A percentile compares a stretch with the other conserved stretches of the same genome.
These are phyloP conservation scores for Plagodis dolabraria DNA, from an alignment of 2,888 invertebrate species.

Conservation along the genomic window DNA sequence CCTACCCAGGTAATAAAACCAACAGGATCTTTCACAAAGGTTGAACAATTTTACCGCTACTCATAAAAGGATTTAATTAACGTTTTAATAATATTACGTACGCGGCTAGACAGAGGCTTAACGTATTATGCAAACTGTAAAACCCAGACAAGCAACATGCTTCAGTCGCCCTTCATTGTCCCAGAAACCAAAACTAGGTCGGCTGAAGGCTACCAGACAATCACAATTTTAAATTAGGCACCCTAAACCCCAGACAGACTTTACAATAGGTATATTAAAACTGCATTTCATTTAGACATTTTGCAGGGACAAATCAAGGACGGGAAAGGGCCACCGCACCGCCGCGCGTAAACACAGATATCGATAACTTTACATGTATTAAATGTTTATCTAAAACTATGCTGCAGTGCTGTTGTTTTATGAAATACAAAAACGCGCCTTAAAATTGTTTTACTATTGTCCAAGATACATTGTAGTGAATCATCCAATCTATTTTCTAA, in stretches of 20 bases:
- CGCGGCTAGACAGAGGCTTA: slow-evolving; percentile 69
- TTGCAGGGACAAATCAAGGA: slow-evolving; percentile 6
- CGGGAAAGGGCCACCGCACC: not conserved
- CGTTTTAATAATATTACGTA: slow-evolving; percentile 17
- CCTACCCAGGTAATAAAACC: too few relatives aligned
- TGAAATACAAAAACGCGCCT: too few relatives aligned
- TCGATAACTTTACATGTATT: too few relatives aligned
- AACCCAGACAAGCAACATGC: slow-evolving; percentile 66
- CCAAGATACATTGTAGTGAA: too few relatives aligned
- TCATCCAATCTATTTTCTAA: too few relatives aligned
- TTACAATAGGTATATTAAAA: slow-evolving; percentile 51
- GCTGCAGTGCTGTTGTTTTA: too few relatives aligned
- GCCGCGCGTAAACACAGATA: not conserved
- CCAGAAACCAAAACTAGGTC: slow-evolving; percentile 78
- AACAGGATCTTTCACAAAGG: not conserved
- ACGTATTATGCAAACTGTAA: slow-evolving; percentile 70
- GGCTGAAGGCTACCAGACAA: slow-evolving; percentile 75
- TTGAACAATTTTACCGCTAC: slow-evolving; percentile 6
- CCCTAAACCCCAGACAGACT: slow-evolving; percentile 57
- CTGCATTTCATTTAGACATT: slow-evolving; percentile 52
- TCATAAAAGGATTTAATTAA: slow-evolving; percentile 37
- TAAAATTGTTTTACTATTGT: too few relatives aligned
- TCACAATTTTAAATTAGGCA: slow-evolving; percentile 80
- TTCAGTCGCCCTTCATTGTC: slow-evolving; percentile 72
- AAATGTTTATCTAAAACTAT: too few relatives aligned